phyloP scores from a whole-genome alignment of 2,113 vertebrate genomes.

The Ardeotis arabs region DNA sequence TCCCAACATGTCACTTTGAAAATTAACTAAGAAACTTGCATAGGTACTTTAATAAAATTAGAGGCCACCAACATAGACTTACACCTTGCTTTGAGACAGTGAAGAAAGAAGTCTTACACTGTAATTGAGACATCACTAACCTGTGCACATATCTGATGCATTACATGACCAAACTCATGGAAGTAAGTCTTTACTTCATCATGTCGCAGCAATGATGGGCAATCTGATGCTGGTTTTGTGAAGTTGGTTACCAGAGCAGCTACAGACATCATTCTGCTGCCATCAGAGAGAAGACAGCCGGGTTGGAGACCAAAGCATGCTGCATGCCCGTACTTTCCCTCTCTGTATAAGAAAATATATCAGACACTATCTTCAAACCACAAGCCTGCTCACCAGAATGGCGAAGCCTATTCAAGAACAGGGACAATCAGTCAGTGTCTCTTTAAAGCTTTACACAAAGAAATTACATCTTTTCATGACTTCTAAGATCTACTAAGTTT shows the following conservation, averaged over 20 bases:
- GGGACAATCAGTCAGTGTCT: background rate
- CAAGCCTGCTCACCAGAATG: background rate
- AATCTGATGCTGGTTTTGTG: conserved; percentile 57
- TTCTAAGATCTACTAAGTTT: background rate
- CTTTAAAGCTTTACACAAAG: background rate
- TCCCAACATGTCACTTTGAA: background rate
- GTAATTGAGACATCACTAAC: conserved; percentile 58
- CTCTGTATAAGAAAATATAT: conserved; percentile 73
- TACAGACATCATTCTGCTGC: conserved; percentile 84
- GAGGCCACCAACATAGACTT: background rate
- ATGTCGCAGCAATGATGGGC: conserved; percentile 76
- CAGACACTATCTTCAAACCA: background rate
- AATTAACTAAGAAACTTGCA: background rate
- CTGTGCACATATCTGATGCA: conserved; percentile 86
- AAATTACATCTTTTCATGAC: background rate
- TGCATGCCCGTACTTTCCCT: conserved; percentile 92
- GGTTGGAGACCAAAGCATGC: conserved; percentile 93
- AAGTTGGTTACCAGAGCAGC: conserved; percentile 84
- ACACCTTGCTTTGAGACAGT: background rate
- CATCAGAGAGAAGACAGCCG: conserved; percentile 85
- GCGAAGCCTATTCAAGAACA: background rate
- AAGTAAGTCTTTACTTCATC: conserved; percentile 82
- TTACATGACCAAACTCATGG: conserved; percentile 84
- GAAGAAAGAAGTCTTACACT: background rate
- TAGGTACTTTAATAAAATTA: background rate